Evolutionary conservation across 2,113 vertebrate genomes (phyloP).

Genomic region (Ciconia stormi): DNA sequence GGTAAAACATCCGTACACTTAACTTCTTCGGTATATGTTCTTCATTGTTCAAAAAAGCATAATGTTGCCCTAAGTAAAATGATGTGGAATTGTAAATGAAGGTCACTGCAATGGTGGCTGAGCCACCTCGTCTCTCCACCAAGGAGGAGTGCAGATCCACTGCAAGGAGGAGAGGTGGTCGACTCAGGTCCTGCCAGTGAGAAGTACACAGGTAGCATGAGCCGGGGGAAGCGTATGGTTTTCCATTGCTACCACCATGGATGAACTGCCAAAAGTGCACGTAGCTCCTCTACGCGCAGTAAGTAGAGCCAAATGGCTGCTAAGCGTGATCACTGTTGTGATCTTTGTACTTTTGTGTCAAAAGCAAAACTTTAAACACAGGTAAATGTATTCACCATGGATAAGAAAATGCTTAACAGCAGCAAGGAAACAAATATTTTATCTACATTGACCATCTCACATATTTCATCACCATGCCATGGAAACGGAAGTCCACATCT

Average conservation of each 20-base stretch:
- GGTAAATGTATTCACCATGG: not conserved
- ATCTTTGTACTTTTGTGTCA: not conserved
- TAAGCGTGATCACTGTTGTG: not conserved
- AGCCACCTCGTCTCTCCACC: not conserved
- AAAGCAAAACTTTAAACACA: not conserved
- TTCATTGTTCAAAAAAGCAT: not conserved
- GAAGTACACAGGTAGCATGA: not conserved
- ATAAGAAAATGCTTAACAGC: not conserved
- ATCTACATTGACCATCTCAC: not conserved
- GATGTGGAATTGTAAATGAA: not conserved
- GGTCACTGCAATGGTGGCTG: not conserved
- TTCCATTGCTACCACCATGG: not conserved
- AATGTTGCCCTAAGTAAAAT: not conserved
- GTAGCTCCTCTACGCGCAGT: not conserved
- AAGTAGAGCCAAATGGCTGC: not conserved
- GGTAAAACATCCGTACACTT: accelerated
- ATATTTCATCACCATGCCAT: not conserved
- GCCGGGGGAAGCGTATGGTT: not conserved
- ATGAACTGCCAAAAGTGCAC: not conserved
- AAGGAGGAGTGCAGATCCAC: not conserved
- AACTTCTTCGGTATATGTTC: not conserved
- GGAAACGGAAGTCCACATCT: not conserved
- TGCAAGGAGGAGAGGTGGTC: not conserved
- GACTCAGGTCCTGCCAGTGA: not conserved
- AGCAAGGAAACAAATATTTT: not conserved